Evolutionary conservation across 2,888 invertebrate species (phyloP), one percentile per base, ranked within the genome.

Genomic region (Rotaria magnacalcarata): DNA sequence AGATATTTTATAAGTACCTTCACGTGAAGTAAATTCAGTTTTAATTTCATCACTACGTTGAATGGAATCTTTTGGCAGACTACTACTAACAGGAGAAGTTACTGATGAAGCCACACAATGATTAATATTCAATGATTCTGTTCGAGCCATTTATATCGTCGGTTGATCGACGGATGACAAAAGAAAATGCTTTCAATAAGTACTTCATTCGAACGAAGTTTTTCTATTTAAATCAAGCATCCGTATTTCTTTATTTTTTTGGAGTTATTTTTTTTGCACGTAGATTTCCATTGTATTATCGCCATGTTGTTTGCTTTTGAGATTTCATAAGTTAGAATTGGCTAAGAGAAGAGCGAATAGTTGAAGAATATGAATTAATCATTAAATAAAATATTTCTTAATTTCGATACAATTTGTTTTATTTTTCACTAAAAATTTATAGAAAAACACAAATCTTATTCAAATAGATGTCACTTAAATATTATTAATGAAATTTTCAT

Each of bases 11-110:
- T 80, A 80, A n/a, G 47, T 43, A 24, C 80, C 80, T 47, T 80
- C 80, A 80, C 80, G 80, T 47, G 80, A 43, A 24, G n/a, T 47
- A 47, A 80, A 80, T 80, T 80, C 80, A 11, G 47, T 80, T 43
- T 80, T 80, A 47, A 80, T 47, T 80, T 80, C 80, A 47, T 80
- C 80, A 47, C 47, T 43, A 47, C 80, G 75, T 34, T 67, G 67
- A 27, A 6, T 67, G 2, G 27, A 34, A 67, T 67, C 67, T 67
- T 67, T 67, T 19, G 67, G 4, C 5, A 67, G 14, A 67, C 14
- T 67, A 67, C 19, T 67, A 3, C 19, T 67, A 3, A 19, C 67
- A 67, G 34, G 67, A 19, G 67, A 67, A 67, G 34, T 67, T 34
- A 67, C 34, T 34, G 67, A 67, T 67, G 67, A 4, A 34, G 34